A percentile compares a stretch with the other conserved stretches of the same genome.
Evolutionary conservation across 2,888 invertebrate species (phyloP).

Genomic region (Cephalotes varians): DNA sequence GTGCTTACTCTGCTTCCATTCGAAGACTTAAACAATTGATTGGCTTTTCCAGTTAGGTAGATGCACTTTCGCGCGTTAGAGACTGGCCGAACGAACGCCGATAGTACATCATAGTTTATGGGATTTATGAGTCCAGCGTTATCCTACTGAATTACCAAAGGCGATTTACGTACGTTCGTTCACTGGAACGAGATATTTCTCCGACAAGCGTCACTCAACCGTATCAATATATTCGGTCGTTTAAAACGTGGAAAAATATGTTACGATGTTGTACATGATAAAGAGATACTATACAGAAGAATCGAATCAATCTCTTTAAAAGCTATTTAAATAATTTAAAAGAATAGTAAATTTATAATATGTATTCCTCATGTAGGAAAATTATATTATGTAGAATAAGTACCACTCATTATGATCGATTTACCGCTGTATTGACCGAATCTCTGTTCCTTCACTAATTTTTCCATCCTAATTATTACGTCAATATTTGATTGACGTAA

Average conservation of each 20-base stretch:
- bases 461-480: not conserved
- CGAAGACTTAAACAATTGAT: constrained; percentile 67
- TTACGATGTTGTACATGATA: not conserved
- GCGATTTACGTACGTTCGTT: constrained; percentile 71
- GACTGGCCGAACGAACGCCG: constrained; percentile 53
- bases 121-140: constrained; percentile 73
- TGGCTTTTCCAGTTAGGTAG: constrained; percentile 60
- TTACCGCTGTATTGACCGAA: not conserved
- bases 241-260: not conserved
- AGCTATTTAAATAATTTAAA: not conserved
- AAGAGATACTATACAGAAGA: not conserved
- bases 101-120: constrained; percentile 75
- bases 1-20: constrained; percentile 58
- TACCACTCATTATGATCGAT: not conserved
- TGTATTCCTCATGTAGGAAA: not conserved
- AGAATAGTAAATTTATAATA: not conserved
- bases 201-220: not conserved
- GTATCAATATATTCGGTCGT: not conserved
- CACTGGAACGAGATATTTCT: constrained; percentile 37
- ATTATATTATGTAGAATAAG: not conserved
- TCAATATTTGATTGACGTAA: constrained; percentile 38
- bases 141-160: constrained; percentile 76
- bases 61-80: constrained; percentile 38
- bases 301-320: not conserved
- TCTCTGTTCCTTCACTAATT: not conserved